phyloP scores from a whole-genome alignment of 2,113 vertebrate genomes.

The Brevimyrus niger region DNA sequence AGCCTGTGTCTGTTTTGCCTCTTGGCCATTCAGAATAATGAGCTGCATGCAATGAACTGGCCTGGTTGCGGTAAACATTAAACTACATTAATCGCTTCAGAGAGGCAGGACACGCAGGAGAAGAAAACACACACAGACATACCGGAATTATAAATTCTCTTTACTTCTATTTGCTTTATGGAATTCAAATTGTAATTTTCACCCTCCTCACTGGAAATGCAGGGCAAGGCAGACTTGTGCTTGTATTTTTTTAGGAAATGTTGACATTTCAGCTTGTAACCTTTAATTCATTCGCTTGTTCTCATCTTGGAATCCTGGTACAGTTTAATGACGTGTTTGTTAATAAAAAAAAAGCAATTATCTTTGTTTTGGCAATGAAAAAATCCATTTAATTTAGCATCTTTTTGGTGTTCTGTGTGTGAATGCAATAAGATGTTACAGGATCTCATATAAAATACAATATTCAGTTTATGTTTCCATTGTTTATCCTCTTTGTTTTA shows the following conservation, averaged over 20 bases:
- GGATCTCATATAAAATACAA: background rate
- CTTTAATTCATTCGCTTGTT: constrained; percentile 17
- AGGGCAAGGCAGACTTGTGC: background rate
- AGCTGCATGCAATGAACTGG: constrained; percentile 41
- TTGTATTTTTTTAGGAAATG: constrained; percentile 18
- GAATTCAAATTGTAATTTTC: constrained; percentile 1
- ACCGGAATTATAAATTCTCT: constrained; percentile 25
- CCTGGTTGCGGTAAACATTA: constrained; percentile 44
- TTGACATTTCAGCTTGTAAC: constrained; percentile 20
- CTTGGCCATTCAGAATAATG: constrained; percentile 45
- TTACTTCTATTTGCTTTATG: constrained; percentile 10
- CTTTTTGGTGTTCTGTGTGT: background rate
- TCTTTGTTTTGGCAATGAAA: background rate
- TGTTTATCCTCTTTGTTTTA: constrained; percentile 44
- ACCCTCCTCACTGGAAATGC: constrained; percentile 8
- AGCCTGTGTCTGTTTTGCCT: constrained; percentile 25
- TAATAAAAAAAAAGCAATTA: background rate
- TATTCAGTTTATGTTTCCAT: background rate
- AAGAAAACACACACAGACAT: constrained; percentile 24
- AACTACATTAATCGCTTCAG: constrained; percentile 52
- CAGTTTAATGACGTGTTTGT: constrained; percentile 6
- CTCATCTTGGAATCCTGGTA: constrained; percentile 9
- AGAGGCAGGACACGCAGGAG: constrained; percentile 26
- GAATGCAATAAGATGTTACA: background rate
- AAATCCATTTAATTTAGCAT: background rate